Evolutionary conservation across 2,888 invertebrate genomes (phyloP), one percentile per base, ranked within the genome.

Genomic region (Apamea crenata): DNA sequence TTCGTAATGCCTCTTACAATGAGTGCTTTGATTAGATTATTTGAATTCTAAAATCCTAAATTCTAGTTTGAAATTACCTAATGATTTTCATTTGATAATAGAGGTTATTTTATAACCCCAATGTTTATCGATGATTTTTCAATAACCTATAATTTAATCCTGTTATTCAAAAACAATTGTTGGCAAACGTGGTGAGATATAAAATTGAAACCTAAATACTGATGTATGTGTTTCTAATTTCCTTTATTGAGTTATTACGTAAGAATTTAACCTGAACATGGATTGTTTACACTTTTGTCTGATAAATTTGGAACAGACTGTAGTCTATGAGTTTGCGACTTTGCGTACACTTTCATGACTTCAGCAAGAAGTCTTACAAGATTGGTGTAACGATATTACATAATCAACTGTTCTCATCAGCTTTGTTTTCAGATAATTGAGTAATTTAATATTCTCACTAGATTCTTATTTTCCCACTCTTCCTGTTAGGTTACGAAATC

Each of bases 311-410:
- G 3, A 53, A 36, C 18, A 2, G 6, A 70, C 53, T 70, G 16
- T 21, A 44, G 29, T 18, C 16, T 32, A 77, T 44, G 69, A 16
- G 44, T 63, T 63, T 16, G 40, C 5, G 7, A 40, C 40, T 40
- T 40, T 40, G 40, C 40, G 2, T 18, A 40, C 75, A 71, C 75
- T 75, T 80, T 36, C 53, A 81, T 71, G 75, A 44, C 61, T 81
- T 81, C 81, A 50, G 25, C 12, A 36, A 29, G 78, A 78, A 80
- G 36, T 29, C 61, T 53, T 80, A 69, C 53, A 32, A 56, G 44
- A 47, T n/a, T n/a, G n/a, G n/a, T n/a, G 70, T 44, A 61, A 56
- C 32, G 10, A 50, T 32, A 67, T 56, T 71, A 61, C 72, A 72
- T 78, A 73, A 80, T 80, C 29, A 73, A 68, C 16, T 44, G 16